These are phyloP conservation scores for Hirtodrosophila confusa DNA, from an alignment of 2,888 invertebrate genomes.

Conservation along the genomic window DNA sequence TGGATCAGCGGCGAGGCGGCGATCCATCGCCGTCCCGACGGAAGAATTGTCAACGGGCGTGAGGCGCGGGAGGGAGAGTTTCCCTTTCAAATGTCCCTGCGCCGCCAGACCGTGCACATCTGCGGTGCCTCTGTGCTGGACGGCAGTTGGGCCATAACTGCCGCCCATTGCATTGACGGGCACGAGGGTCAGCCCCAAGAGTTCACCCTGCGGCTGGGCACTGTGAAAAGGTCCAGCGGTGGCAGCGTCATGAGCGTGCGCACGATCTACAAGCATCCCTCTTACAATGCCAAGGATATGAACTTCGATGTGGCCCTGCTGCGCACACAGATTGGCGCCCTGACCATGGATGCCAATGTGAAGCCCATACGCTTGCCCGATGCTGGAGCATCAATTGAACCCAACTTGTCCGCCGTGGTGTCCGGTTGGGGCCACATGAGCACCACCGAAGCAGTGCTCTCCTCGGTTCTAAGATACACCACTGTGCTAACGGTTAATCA, in stretches of 20 bases:
- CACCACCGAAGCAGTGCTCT: constrained; percentile 66
- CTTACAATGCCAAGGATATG: constrained; percentile 77
- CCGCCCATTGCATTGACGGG: constrained; percentile 80
- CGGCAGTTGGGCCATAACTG: constrained; percentile 80
- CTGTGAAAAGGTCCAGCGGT: constrained; percentile 64
- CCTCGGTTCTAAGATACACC: constrained; percentile 76
- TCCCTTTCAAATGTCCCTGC: constrained; percentile 81
- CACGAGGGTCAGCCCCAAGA: constrained; percentile 67
- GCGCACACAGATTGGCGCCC: constrained; percentile 59
- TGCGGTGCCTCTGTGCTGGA: constrained; percentile 81
- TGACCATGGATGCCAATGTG: constrained; percentile 65
- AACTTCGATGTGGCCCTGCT: constrained; percentile 81
- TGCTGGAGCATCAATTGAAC: constrained; percentile 48
- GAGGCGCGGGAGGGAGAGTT: constrained; percentile 77
- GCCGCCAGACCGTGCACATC: constrained; percentile 77
- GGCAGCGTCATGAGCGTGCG: constrained; percentile 70
- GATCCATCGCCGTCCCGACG: constrained; percentile 50
- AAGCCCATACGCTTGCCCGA: constrained; percentile 68
- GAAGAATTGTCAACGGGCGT: constrained; percentile 81
- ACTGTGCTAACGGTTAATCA: constrained; percentile 78
- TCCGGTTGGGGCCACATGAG: constrained; percentile 83
- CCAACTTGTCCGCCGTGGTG: constrained; percentile 65
- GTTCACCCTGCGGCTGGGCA: constrained; percentile 77
- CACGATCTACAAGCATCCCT: constrained; percentile 78
- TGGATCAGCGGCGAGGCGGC: constrained; percentile 18